Evolutionary conservation across 2,888 invertebrate genomes (phyloP).

Genomic region (Agonum fuliginosum): DNA sequence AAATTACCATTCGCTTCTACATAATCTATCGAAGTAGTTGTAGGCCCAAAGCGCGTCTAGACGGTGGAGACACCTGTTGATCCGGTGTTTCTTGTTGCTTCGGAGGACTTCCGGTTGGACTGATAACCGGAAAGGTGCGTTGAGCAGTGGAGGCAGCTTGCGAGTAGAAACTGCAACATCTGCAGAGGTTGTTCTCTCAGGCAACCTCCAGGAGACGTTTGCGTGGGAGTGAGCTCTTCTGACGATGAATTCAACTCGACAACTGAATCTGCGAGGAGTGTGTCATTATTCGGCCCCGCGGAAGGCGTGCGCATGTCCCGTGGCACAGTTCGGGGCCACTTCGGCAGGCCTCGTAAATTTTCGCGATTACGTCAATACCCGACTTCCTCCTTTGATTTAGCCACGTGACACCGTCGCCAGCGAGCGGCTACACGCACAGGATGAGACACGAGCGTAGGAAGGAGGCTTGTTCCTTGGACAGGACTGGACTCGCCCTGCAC

Average conservation of each 20-base stretch:
- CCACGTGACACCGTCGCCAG: conserved; percentile 46
- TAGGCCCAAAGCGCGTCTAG: not conserved
- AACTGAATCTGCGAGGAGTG: conserved; percentile 35
- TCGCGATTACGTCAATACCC: conserved; percentile 72
- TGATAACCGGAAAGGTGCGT: not conserved
- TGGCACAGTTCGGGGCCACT: conserved; percentile 31
- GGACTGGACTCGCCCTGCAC: not conserved
- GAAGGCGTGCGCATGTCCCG: conserved; percentile 20
- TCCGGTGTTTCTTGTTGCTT: conserved; percentile 34
- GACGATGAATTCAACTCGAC: conserved; percentile 18
- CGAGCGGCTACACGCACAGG: conserved; percentile 39
- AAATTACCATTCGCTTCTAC: conserved; percentile 28
- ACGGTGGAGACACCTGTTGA: conserved; percentile 49
- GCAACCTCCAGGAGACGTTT: not conserved
- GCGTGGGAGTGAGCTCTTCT: not conserved
- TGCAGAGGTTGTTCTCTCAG: no score
- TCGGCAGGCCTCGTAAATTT: conserved; percentile 66
- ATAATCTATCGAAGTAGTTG: conserved; percentile 1
- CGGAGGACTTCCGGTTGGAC: not conserved
- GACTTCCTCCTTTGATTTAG: conserved; percentile 67
- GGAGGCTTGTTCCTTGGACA: conserved; percentile 28
- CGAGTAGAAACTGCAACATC: no score
- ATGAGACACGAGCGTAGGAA: conserved; percentile 31
- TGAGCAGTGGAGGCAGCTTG: not conserved
- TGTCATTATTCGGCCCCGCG: conserved; percentile 49